Conservation (phyloP, 2,113 vertebrate species). For the Hoplias malabaricus region DNA sequence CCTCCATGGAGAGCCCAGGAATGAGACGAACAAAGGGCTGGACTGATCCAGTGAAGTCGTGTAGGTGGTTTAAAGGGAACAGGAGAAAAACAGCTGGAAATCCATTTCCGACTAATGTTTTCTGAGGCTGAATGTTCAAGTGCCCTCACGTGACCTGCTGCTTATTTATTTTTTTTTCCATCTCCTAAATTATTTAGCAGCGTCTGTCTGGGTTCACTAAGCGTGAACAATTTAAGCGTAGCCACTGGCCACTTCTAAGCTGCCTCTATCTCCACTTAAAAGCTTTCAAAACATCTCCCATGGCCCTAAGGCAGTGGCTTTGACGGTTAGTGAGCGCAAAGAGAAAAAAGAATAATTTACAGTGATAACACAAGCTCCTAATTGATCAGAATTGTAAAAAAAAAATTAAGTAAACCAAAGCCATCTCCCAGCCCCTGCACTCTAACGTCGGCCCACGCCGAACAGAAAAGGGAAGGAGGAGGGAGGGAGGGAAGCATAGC, state of each 20-base stretch:
- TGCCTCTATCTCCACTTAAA: constrained; percentile 28
- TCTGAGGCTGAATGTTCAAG: not conserved
- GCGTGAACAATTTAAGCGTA: constrained; percentile 32
- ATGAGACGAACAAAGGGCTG: not conserved
- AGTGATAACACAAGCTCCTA: not conserved
- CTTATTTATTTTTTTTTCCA: not conserved
- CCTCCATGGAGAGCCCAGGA: not conserved
- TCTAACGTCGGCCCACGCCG: not conserved
- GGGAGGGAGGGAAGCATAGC: constrained; percentile 38
- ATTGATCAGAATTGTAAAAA: constrained; percentile 3
- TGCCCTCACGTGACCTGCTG: not conserved
- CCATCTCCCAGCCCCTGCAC: not conserved
- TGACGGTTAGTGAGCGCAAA: not conserved
- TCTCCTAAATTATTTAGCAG: constrained; percentile 31
- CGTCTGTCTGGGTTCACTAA: constrained; percentile 35
- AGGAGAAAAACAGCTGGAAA: not conserved
- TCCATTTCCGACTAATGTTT: not conserved
- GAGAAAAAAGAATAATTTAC: constrained; percentile 11
- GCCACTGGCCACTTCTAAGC: constrained; percentile 3
- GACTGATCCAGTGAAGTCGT: not conserved
- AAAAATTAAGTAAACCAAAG: not conserved
- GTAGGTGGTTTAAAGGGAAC: not conserved
- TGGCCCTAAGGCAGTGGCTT: not conserved
- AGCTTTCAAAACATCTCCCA: constrained; percentile 23
- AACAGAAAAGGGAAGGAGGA: not conserved